Conservation (phyloP, 2,888 invertebrate species). For the Diarsia dahlii region DNA sequence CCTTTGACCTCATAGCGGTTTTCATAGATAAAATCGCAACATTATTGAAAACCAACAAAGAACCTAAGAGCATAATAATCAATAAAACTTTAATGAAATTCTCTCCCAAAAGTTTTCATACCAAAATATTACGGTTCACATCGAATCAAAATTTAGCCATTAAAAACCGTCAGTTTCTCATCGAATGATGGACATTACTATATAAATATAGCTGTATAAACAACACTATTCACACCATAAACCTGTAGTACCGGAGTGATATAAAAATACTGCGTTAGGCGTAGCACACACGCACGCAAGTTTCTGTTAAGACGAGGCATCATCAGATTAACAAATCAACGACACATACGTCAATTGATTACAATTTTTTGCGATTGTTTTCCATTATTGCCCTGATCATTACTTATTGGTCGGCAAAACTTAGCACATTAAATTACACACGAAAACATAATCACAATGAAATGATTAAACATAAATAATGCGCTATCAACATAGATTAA, state of each 20-base stretch:
- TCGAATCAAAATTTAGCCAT: conserved; percentile 62
- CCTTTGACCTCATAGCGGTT: conserved; percentile 16
- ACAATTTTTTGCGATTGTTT: neutral
- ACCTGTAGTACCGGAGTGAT: conserved; percentile 69
- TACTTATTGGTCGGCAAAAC: neutral
- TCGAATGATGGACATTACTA: conserved; percentile 55
- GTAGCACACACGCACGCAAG: conserved; percentile 50
- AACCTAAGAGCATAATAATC: conserved; percentile 27
- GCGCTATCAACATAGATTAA: neutral
- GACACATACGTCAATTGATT: neutral
- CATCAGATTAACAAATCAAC: neutral
- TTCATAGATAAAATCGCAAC: conserved; percentile 42
- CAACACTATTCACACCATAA: conserved; percentile 73
- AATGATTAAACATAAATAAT: conserved; percentile 4
- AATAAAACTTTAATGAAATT: conserved; percentile 45
- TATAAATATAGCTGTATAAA: conserved; percentile 60
- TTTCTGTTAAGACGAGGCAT: conserved; percentile 31
- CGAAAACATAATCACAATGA: neutral
- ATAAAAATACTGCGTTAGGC: conserved; percentile 64
- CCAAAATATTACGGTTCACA: conserved; percentile 52
- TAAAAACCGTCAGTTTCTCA: conserved; percentile 62
- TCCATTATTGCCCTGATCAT: conserved; percentile 1
- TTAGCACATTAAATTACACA: no score
- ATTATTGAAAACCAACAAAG: conserved; percentile 42
- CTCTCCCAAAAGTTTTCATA: conserved; percentile 23